These are phyloP conservation scores for Coelopa pilipes DNA, from an alignment of 2,888 invertebrate genomes.

Conservation along the genomic window DNA sequence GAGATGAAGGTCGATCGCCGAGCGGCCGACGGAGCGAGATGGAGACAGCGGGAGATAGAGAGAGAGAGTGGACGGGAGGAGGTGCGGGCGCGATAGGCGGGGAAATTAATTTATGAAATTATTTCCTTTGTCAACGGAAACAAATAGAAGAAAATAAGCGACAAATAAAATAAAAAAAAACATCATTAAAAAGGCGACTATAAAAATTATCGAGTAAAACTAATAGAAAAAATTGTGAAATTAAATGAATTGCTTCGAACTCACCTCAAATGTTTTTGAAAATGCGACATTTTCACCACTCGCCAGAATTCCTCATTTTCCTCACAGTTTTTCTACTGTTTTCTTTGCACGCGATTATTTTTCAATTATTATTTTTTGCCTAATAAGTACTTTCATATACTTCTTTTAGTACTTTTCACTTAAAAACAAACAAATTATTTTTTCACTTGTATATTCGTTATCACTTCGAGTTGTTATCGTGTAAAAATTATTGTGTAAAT, in stretches of 20 bases:
- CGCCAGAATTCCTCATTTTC: not conserved
- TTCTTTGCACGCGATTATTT: not conserved
- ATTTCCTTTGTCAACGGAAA: too few species aligned
- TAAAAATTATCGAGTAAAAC: not conserved
- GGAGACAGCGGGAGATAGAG: conserved; percentile 9
- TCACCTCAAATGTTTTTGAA: conserved; percentile 45
- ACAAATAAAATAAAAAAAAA: too few species aligned
- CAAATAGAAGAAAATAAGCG: too few species aligned
- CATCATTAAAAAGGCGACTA: not conserved
- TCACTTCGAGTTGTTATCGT: too few species aligned
- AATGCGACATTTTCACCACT: conserved; percentile 43
- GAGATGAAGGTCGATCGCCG: conserved; percentile 23
- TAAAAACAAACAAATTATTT: too few species aligned
- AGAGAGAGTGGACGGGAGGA: not conserved
- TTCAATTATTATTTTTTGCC: not conserved
- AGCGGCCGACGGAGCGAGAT: conserved; percentile 1
- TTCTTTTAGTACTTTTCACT: too few species aligned
- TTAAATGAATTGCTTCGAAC: conserved; percentile 14
- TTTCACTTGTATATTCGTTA: too few species aligned
- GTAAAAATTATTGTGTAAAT: too few species aligned
- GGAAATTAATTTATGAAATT: not conserved
- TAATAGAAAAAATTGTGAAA: too few species aligned
- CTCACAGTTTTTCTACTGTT: not conserved
- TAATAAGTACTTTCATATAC: too few species aligned
- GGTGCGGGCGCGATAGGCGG: not conserved